Base-by-base conservation (phyloP, 1,140 invertebrate genomes). In the Triops longicaudatus region DNA sequence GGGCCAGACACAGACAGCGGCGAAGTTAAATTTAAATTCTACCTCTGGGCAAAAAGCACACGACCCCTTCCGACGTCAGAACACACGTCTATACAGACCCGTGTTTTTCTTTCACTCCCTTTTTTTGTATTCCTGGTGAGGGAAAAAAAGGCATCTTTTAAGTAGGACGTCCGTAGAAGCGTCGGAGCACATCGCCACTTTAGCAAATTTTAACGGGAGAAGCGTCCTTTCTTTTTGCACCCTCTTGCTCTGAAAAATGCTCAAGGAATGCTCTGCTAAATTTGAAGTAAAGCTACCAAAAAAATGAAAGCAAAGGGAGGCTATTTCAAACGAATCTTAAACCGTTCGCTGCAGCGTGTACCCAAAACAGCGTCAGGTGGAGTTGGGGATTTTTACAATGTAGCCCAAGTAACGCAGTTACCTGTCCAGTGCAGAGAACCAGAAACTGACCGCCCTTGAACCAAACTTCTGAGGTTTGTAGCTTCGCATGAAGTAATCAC, bases 21-120 rank as follows among this genome's bases (percentile, higher is more conserved):
- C 17, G 50, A 37, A 63, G 50, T 63, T 63, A 63, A 63, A 63
- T 63, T 63, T 63, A 63, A 63, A 63, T 63, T 63, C 50, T 63
- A 63, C 50, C 50, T 63, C 50, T n/a, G 4, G 50, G 50, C 50
- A 63, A 63, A 63, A 63, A 22, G 50, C 50, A 63, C 50, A 63
- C 4, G 50, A 63, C 50, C 50, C 50, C 7, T 37, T 37, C 50
- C 50, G 50, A 63, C 50, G 50, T 63, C 50, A 63, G 50, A 63
- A 63, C 14, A 63, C 50, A 63, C 50, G 50, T 9, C 14, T 63
- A 63, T 22, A 63, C 14, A 63, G 10, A 63, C 7, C 11, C 50
- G 22, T 22, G 22, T 63, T 17, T 22, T 63, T 22, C 10, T 63
- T 17, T 22, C 22, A 22, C 50, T 63, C 22, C 50, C 22, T 63